Conservation (phyloP, 2,797 vertebrate genomes). For the Arctocebus calabarensis region DNA sequence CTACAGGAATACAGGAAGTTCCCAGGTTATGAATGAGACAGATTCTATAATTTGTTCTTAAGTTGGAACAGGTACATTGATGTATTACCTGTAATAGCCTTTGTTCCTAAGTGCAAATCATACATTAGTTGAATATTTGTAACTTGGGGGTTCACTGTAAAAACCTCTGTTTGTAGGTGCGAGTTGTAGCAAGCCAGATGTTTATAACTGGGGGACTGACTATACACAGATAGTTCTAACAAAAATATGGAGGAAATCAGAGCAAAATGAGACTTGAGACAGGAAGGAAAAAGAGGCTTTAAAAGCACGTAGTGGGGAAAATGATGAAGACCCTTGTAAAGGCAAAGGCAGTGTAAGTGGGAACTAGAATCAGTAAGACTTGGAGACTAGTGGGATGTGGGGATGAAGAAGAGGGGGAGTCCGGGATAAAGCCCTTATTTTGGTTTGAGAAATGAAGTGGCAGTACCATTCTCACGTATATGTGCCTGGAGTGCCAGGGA, state of each 20-base stretch:
- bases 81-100: no score
- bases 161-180: no score
- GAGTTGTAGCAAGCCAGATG: no score
- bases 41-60: no score
- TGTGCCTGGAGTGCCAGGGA: neutral
- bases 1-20: no score
- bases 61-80: no score
- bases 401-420: neutral
- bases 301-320: neutral
- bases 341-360: neutral
- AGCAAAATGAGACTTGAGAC: neutral
- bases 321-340: neutral
- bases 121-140: no score
- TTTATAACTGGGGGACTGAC: no score
- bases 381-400: neutral
- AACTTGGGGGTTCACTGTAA: no score
- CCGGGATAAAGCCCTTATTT: neutral
- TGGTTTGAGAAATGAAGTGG: neutral
- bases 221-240: neutral
- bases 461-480: neutral
- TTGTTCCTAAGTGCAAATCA: no score
- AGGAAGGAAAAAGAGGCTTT: neutral
- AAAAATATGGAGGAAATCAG: neutral
- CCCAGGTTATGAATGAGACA: no score
- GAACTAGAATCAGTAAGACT: neutral